Conservation (phyloP, 2,797 vertebrate genomes). For the Pseudotriccus pelzelni region DNA sequence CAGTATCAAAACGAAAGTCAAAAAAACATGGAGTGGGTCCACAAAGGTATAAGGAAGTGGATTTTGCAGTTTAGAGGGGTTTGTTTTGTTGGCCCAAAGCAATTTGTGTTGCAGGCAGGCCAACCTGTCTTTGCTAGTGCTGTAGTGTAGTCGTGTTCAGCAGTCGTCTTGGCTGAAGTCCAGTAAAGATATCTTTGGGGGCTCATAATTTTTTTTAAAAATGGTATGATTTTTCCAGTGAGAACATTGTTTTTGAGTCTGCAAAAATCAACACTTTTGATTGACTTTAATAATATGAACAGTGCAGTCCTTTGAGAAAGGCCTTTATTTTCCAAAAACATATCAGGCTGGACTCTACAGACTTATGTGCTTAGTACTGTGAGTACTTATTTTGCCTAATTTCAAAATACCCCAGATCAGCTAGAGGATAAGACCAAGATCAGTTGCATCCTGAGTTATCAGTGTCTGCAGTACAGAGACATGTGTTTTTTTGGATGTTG, state of each 20-base stretch:
- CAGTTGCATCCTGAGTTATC: not conserved
- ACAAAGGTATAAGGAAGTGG: not conserved
- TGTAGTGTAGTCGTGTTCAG: not conserved
- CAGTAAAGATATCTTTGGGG: not conserved
- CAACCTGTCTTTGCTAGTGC: not conserved
- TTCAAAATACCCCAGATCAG: not conserved
- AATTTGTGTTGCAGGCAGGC: not conserved
- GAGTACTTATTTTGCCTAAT: not conserved
- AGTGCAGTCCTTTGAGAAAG: not conserved
- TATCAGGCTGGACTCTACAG: not conserved
- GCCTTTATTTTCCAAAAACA: not conserved
- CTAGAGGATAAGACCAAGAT: not conserved
- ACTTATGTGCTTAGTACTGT: not conserved
- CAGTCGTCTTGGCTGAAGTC: not conserved
- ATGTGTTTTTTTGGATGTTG: not conserved
- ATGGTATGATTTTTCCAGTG: not conserved
- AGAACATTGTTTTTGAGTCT: not conserved
- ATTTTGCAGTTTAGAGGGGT: not conserved
- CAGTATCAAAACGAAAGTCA: not conserved
- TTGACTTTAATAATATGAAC: not conserved
- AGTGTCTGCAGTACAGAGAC: not conserved
- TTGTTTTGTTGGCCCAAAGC: not conserved
- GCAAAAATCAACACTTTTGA: not conserved
- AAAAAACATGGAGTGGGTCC: not conserved
- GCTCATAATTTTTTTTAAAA: not conserved